Conservation (phyloP, 2,113 vertebrate genomes). For the Atractosteus spatula region DNA sequence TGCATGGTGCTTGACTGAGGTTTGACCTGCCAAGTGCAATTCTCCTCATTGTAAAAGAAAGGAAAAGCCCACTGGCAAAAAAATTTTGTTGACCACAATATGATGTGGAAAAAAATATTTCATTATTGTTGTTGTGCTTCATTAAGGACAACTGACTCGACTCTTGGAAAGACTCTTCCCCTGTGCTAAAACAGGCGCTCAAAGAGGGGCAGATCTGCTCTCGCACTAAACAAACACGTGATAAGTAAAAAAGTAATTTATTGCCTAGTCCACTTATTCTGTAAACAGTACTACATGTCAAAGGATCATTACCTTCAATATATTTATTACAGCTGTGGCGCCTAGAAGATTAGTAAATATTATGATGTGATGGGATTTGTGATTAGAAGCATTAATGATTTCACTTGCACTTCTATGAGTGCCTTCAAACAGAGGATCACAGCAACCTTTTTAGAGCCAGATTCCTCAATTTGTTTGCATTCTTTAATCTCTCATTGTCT, state of each 20-base stretch:
- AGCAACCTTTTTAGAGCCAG: not conserved
- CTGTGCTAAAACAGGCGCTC: not conserved
- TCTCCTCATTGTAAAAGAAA: not conserved
- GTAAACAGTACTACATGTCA: not conserved
- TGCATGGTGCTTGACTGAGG: too few relatives aligned
- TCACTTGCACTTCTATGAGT: not conserved
- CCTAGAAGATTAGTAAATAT: constrained; percentile 8
- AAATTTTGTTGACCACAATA: not conserved
- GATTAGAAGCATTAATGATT: not conserved
- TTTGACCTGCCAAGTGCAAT: not conserved
- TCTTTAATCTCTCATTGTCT: not conserved
- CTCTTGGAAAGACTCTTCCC: not conserved
- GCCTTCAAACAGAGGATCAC: not conserved
- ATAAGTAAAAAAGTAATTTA: constrained; percentile 1
- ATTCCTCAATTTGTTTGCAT: too few relatives aligned
- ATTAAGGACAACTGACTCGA: not conserved
- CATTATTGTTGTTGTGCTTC: not conserved
- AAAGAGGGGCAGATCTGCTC: not conserved
- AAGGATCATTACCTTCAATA: not conserved
- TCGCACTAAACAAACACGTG: not conserved
- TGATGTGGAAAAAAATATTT: not conserved
- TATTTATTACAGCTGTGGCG: not conserved
- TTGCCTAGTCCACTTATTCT: not conserved
- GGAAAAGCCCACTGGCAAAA: constrained; percentile 1
- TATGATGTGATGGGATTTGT: constrained; percentile 1